phyloP scores from a whole-genome alignment of 92 coral and sea anemone genomes.

The Anthopleura xanthogrammica region DNA sequence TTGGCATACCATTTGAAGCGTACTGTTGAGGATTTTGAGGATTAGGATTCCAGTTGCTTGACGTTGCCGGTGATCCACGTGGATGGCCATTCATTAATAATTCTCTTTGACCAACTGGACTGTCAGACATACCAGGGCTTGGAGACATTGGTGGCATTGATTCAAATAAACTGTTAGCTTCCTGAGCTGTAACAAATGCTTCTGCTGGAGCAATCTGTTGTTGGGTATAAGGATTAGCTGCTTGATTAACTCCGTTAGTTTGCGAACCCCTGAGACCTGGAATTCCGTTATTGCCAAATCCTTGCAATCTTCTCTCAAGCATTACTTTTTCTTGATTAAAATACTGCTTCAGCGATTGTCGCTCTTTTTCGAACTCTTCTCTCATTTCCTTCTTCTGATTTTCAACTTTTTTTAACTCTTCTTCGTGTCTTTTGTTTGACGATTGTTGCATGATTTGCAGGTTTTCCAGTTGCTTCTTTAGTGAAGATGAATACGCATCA shows the following conservation, averaged over 20 bases:
- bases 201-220: slow-evolving; percentile 27
- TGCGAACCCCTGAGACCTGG: not conserved
- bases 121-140: slow-evolving; percentile 17
- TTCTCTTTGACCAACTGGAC: slow-evolving; percentile 8
- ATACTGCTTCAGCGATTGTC: slow-evolving; percentile 49
- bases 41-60: not conserved
- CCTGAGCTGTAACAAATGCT: slow-evolving; percentile 23
- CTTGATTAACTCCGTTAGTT: not conserved
- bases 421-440: slow-evolving; percentile 61
- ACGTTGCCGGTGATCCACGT: slow-evolving; percentile 6
- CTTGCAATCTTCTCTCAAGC: slow-evolving; percentile 44
- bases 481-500: slow-evolving; percentile 10
- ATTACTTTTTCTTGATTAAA: slow-evolving; percentile 58
- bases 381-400: slow-evolving; percentile 61
- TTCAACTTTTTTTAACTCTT: slow-evolving; percentile 62
- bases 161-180: slow-evolving; percentile 15
- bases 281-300: slow-evolving; percentile 17
- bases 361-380: slow-evolving; percentile 70
- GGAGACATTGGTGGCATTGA: slow-evolving; percentile 16
- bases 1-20: not conserved
- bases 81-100: not conserved
- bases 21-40: not conserved
- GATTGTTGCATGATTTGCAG: slow-evolving; percentile 52
- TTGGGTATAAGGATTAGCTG: not conserved
- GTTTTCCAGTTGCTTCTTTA: slow-evolving; percentile 58